A percentile compares a stretch with the other conserved stretches of the same genome.
Evolutionary conservation across 2,888 invertebrate genomes (phyloP).

Genomic region (Scaeva pyrastri): DNA sequence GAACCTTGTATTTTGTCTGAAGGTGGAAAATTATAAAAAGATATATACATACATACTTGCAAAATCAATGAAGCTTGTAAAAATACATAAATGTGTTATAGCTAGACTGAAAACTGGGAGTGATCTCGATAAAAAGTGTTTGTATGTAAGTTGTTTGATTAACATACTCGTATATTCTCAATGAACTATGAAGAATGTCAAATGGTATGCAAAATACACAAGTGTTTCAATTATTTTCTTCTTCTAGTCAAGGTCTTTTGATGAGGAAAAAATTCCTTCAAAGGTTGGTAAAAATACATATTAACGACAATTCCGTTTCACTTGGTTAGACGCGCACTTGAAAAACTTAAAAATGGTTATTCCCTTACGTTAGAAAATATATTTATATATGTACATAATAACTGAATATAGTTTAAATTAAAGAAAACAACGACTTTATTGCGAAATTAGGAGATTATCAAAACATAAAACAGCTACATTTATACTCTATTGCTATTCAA

Average conservation of each 20-base stretch:
- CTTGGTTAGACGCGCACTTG: constrained; percentile 10
- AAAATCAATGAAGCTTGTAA: constrained; percentile 64
- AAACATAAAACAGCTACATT: too few species aligned
- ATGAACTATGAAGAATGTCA: constrained; percentile 68
- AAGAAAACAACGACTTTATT: too few species aligned
- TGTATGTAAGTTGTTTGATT: constrained; percentile 47
- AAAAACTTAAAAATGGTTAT: too few species aligned
- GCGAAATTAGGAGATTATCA: too few species aligned
- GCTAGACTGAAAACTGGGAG: constrained; percentile 53
- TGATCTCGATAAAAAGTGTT: constrained; percentile 48
- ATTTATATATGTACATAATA: too few species aligned
- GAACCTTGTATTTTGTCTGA: not conserved
- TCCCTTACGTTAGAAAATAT: too few species aligned
- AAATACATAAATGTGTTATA: constrained; percentile 50
- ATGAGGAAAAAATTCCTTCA: not conserved
- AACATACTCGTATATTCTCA: constrained; percentile 65
- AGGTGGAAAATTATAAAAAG: constrained; percentile 2
- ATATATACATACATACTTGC: constrained; percentile 37
- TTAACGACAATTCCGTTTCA: not conserved
- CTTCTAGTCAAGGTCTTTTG: not conserved
- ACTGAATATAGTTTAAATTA: too few species aligned
- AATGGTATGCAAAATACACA: not conserved
- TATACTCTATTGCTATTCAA: too few species aligned
- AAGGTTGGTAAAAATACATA: not conserved
- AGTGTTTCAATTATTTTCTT: constrained; percentile 15